phyloP scores from a whole-genome alignment of 1,140 invertebrate species.

The Drosophila bifasciata region DNA sequence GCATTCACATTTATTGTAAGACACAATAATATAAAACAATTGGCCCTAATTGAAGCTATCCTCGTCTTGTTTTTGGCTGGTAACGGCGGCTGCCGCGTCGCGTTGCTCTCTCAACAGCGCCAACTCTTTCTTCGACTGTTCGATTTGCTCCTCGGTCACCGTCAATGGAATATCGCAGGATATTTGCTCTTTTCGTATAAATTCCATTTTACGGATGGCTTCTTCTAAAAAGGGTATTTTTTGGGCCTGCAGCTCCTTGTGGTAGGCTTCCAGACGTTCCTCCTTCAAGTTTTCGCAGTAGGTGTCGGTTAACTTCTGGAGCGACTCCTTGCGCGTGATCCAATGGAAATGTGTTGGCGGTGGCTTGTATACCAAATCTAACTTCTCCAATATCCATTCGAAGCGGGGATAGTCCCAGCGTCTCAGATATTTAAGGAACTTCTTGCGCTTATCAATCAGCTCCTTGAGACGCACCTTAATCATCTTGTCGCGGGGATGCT shows the following conservation, averaged over 20 bases:
- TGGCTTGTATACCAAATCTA: slow-evolving; percentile 91
- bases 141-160: slow-evolving; percentile 88
- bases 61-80: slow-evolving; percentile 51
- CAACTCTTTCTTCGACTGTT: slow-evolving; percentile 85
- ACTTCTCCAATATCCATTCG: slow-evolving; percentile 93
- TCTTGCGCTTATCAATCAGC: slow-evolving; percentile 90
- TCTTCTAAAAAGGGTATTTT: slow-evolving; percentile 88
- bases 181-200: slow-evolving; percentile 89
- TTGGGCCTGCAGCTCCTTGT: slow-evolving; percentile 86
- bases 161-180: slow-evolving; percentile 87
- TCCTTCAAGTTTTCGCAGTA: slow-evolving; percentile 88
- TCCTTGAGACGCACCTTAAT: slow-evolving; percentile 87
- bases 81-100: slow-evolving; percentile 44
- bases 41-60: slow-evolving; percentile 58
- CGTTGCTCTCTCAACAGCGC: slow-evolving; percentile 80
- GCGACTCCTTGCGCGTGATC: slow-evolving; percentile 88
- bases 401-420: slow-evolving; percentile 92
- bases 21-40: slow-evolving; percentile 15
- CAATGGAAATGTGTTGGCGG: slow-evolving; percentile 85
- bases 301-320: slow-evolving; percentile 87
- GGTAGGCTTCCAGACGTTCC: slow-evolving; percentile 88
- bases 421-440: slow-evolving; percentile 88
- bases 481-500: slow-evolving; percentile 85
- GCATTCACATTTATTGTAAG: slow-evolving; percentile 51
- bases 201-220: slow-evolving; percentile 87